Percentiles rank a stretch among this genome's conserved stretches.
phyloP scores from a whole-genome alignment of 2,113 vertebrate species.

The Amia ocellicauda region DNA sequence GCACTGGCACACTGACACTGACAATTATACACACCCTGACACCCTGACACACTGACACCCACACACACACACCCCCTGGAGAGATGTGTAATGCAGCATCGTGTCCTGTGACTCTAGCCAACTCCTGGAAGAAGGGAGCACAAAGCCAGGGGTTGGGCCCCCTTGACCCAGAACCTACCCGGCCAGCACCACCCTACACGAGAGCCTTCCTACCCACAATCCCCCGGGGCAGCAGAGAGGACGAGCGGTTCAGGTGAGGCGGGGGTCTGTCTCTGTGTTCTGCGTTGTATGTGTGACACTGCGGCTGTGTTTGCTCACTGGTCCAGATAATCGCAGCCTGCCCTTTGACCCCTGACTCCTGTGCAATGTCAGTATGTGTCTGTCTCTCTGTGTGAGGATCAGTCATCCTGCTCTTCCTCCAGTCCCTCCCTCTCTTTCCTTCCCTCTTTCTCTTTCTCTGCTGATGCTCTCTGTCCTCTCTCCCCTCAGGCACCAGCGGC shows the following conservation, averaged over 20 bases:
- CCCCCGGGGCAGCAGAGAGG: neutral
- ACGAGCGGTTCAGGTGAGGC: constrained; percentile 34
- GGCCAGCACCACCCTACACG: neutral
- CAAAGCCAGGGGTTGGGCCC: neutral
- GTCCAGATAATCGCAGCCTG: too few species aligned
- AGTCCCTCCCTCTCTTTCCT: neutral
- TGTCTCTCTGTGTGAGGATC: too few species aligned
- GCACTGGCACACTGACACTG: fast-evolving
- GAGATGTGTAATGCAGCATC: neutral
- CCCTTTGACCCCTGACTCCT: too few species aligned
- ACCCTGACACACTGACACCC: fast-evolving
- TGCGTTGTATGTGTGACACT: too few species aligned
- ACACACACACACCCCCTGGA: neutral
- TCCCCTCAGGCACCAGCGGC: constrained; percentile 11
- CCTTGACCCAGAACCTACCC: neutral
- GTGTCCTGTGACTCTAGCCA: constrained; percentile 1
- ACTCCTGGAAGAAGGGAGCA: constrained; percentile 8
- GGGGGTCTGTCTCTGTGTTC: neutral
- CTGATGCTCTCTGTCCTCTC: neutral
- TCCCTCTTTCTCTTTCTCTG: constrained; percentile 3
- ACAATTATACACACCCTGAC: neutral
- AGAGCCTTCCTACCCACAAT: neutral
- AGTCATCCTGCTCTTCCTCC: too few species aligned
- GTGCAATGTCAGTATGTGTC: too few species aligned
- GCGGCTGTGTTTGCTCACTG: too few species aligned